Evolutionary conservation across 1,140 invertebrate genomes (phyloP), one percentile per base, ranked within the genome.

Genomic region (Drosophila jambulina): DNA sequence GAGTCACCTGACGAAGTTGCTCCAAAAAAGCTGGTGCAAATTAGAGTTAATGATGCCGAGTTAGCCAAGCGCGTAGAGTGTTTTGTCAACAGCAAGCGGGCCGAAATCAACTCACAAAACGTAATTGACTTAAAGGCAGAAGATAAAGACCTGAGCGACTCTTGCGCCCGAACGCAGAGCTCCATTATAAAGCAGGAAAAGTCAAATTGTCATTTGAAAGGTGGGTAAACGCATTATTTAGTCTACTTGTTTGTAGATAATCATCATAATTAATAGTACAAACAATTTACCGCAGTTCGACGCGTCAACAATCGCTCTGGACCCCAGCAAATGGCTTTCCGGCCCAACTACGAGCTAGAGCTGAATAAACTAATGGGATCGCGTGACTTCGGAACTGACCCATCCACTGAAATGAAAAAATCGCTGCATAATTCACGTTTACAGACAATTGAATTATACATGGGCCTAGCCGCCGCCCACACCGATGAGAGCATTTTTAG

Each of bases 141-240:
- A 19, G 65, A 69, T 12, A 45, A 56, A 48, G 92, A 45, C 21
- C 12, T 29, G 3, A 32, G 94, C 67, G 91, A 81, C 75, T 93
- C 91, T 79, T 96, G 95, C 93, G 95, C 96, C 8, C 93, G 96
- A 82, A 94, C 95, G 23, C 94, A 96, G 93, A 95, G 95, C n/a
- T 93, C 94, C 34, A 93, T 96, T 69, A 82, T 95, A 42, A 94
- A 94, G 76, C 93, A 94, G 57, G 95, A 95, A 80, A 95, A 95
- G 86, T 95, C 95, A 0, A 96, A 95, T 93, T 95, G 95, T 85
- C 96, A 96, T 91, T 93, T 96, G 21, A 95, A 95, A 95, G 95
- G 95, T 96, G 93, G 38, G n/a, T 67, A 45, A 60, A 46, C 7
- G 23, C 21, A 13, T 15, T 51, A n/a, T 13, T 45, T 21, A 27